A percentile compares a stretch with the other conserved stretches of the same genome.
phyloP scores from a whole-genome alignment of 2,888 invertebrate species.

The Cephus sareptanus region DNA sequence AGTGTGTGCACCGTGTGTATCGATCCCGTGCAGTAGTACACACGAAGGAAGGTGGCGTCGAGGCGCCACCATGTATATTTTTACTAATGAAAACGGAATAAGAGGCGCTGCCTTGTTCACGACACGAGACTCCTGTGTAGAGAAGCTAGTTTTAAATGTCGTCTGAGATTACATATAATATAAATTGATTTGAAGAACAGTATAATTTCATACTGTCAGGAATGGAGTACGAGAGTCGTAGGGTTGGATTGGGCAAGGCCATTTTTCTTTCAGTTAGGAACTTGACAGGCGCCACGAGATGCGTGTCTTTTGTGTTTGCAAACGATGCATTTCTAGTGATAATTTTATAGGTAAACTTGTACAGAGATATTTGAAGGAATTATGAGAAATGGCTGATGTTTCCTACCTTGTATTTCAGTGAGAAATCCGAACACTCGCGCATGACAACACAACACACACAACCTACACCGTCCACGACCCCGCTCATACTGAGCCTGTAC shows the following conservation, averaged over 20 bases:
- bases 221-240: neutral
- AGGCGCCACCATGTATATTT: constrained; percentile 47
- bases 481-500: neutral
- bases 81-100: neutral
- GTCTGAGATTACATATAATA: neutral
- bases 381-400: neutral
- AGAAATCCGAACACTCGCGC: constrained; percentile 42
- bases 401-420: constrained; percentile 51
- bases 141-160: neutral
- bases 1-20: constrained; percentile 42
- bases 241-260: neutral
- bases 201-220: neutral
- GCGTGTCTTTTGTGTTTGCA: neutral
- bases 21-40: constrained; percentile 53
- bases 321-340: neutral
- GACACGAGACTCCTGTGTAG: neutral
- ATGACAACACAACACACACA: constrained; percentile 30
- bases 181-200: neutral
- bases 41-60: constrained; percentile 42
- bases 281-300: constrained; percentile 6
- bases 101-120: constrained; percentile 9
- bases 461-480: neutral
- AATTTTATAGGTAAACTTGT: neutral
- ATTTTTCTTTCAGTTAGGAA: constrained; percentile 6
- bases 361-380: neutral